phyloP scores from a whole-genome alignment of 2,113 vertebrate genomes.

The Numida meleagris region DNA sequence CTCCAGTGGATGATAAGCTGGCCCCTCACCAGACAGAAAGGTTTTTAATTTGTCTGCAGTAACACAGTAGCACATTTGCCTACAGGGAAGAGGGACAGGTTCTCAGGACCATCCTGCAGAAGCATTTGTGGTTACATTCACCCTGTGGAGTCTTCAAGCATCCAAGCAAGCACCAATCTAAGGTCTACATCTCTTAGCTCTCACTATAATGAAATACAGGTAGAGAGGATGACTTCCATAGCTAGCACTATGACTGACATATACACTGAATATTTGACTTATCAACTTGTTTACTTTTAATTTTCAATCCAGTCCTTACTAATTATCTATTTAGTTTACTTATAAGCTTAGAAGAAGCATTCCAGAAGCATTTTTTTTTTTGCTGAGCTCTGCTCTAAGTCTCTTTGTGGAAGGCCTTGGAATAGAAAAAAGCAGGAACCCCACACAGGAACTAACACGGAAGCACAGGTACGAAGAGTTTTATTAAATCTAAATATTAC shows the following conservation, averaged over 20 bases:
- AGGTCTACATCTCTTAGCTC: neutral
- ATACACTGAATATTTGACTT: neutral
- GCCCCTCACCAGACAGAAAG: neutral
- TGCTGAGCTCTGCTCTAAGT: neutral
- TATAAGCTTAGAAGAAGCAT: neutral
- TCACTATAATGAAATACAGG: neutral
- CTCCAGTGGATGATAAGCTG: rapidly evolving
- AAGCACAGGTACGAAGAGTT: neutral
- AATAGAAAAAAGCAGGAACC: neutral
- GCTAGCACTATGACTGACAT: neutral
- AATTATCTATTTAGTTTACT: slow-evolving; percentile 22
- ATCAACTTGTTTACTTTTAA: slow-evolving; percentile 4
- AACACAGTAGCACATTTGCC: neutral
- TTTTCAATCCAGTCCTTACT: neutral
- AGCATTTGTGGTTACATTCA: neutral
- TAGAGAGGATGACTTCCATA: neutral
- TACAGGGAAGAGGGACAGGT: neutral
- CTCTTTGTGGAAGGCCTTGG: neutral
- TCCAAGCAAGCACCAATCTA: neutral
- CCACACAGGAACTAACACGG: neutral
- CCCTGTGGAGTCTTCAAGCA: neutral
- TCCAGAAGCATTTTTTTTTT: slow-evolving; percentile 22
- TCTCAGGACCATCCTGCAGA: neutral
- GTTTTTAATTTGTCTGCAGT: neutral
- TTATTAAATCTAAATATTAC: neutral